Conservation (phyloP, 1,140 invertebrate genomes). For the Drosophila bipectinata region DNA sequence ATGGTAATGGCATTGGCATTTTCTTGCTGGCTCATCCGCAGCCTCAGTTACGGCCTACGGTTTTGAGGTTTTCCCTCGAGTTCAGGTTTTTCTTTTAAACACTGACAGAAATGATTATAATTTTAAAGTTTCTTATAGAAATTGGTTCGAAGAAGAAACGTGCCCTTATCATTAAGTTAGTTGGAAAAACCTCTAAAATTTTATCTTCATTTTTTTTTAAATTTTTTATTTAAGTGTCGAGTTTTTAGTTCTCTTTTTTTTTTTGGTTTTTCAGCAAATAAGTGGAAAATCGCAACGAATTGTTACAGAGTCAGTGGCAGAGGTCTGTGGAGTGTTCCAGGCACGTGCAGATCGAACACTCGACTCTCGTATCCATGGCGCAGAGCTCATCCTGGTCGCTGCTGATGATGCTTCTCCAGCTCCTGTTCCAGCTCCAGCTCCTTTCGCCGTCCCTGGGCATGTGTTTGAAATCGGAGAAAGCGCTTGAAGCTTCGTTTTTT, state of each 20-base stretch:
- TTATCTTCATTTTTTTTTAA: neutral
- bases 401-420: constrained; percentile 3
- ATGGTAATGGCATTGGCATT: constrained; percentile 30
- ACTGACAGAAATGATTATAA: neutral
- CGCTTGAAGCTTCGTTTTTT: constrained; percentile 44
- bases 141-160: neutral
- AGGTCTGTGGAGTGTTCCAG: constrained; percentile 40
- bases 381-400: constrained; percentile 26
- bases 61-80: constrained; percentile 47
- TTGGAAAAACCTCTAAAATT: neutral
- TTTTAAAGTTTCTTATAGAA: neutral
- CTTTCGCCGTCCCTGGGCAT: constrained; percentile 24
- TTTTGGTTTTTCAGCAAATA: constrained; percentile 57
- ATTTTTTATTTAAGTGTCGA: constrained; percentile 1
- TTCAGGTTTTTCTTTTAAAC: neutral
- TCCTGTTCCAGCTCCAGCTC: neutral
- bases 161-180: neutral
- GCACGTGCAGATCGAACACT: constrained; percentile 58
- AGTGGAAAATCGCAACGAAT: constrained; percentile 80
- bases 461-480: constrained; percentile 66
- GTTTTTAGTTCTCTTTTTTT: constrained; percentile 10
- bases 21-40: constrained; percentile 60
- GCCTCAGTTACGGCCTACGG: constrained; percentile 22
- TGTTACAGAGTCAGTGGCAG: constrained; percentile 66
- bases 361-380: constrained; percentile 48